Evolutionary conservation across 2,113 vertebrate genomes (phyloP).

Genomic region (Sula dactylatra): DNA sequence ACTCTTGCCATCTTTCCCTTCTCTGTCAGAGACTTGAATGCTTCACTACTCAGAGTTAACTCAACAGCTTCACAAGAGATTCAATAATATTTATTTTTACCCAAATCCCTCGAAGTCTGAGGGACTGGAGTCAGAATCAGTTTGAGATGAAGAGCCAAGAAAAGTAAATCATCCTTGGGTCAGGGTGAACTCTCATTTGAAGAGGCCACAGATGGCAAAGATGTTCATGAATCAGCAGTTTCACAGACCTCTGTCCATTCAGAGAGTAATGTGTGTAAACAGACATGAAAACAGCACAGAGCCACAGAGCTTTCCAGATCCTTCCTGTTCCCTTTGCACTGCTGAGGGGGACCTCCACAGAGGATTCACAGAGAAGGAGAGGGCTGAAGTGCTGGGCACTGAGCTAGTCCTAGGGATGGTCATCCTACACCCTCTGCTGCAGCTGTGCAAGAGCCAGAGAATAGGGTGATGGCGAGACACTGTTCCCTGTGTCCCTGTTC

Average conservation of each 20-base stretch:
- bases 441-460: not conserved
- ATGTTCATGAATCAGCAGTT: conserved; percentile 39
- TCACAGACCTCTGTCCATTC: conserved; percentile 22
- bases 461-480: not conserved
- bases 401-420: not conserved
- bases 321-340: not conserved
- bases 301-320: not conserved
- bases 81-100: not conserved
- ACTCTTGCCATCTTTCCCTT: not conserved
- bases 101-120: conserved; percentile 5
- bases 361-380: not conserved
- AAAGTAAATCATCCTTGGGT: conserved; percentile 35
- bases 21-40: not conserved
- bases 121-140: not conserved
- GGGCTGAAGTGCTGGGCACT: not conserved
- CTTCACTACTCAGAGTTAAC: not conserved
- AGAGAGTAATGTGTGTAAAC: not conserved
- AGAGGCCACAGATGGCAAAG: conserved; percentile 12
- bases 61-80: not conserved
- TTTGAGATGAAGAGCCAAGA: conserved; percentile 17
- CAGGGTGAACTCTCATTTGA: not conserved
- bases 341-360: not conserved
- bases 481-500: not conserved
- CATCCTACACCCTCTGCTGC: not conserved
- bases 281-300: not conserved